Evolutionary conservation across 2,888 invertebrate species (phyloP).

Genomic region (Archips xylosteana): DNA sequence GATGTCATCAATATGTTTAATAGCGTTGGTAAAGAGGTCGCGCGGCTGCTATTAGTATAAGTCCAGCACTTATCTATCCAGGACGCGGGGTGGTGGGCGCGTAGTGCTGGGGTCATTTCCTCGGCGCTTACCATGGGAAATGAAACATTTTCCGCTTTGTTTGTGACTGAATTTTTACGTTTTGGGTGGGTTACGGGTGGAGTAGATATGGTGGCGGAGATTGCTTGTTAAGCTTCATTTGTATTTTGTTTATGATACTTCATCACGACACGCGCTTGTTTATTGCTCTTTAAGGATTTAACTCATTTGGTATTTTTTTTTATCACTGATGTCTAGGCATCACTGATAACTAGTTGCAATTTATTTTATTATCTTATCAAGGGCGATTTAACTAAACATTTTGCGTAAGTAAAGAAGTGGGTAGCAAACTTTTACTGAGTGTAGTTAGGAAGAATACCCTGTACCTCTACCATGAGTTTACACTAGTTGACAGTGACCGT

Average conservation of each 20-base stretch:
- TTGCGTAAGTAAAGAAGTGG: too few relatives aligned
- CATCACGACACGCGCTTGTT: neutral
- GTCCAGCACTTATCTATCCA: conserved; percentile 54
- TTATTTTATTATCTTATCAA: neutral
- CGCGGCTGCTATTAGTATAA: conserved; percentile 35
- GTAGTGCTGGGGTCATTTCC: conserved; percentile 49
- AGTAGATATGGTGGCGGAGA: conserved; percentile 26
- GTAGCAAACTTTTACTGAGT: too few relatives aligned
- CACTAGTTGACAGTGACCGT: too few relatives aligned
- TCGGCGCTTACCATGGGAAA: conserved; percentile 34
- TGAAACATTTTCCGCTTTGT: conserved; percentile 39
- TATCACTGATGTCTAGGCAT: neutral
- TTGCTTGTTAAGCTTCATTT: conserved; percentile 27
- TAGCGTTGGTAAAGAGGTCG: conserved; percentile 44
- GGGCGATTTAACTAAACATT: neutral
- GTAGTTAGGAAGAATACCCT: too few relatives aligned
- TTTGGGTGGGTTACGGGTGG: conserved; percentile 10
- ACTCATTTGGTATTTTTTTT: neutral
- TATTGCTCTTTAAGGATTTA: neutral
- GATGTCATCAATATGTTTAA: conserved; percentile 42
- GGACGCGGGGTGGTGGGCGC: conserved; percentile 48
- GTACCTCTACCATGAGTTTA: too few relatives aligned
- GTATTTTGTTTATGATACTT: conserved; percentile 16
- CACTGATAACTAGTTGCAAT: neutral
- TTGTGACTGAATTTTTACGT: conserved; percentile 28